phyloP scores from a whole-genome alignment of 1,140 invertebrate genomes.

The Ceratina australensis region DNA sequence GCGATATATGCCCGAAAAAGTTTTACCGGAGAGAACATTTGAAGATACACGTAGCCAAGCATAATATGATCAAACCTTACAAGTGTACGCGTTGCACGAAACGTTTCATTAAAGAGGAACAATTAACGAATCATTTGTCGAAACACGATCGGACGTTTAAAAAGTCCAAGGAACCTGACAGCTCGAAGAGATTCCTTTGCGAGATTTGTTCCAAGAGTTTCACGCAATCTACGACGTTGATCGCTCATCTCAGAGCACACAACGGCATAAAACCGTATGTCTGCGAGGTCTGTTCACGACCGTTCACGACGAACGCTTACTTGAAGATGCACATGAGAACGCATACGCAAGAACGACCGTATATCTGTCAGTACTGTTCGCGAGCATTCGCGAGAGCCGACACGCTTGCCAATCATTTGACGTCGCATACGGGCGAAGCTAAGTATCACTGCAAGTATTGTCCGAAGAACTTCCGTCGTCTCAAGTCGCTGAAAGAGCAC shows the following conservation, averaged over 20 bases:
- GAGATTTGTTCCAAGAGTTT: constrained; percentile 83
- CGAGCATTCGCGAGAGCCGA: constrained; percentile 78
- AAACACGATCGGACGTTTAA: constrained; percentile 83
- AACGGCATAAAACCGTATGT: constrained; percentile 84
- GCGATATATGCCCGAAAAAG: constrained; percentile 84
- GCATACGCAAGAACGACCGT: constrained; percentile 82
- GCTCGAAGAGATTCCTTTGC: constrained; percentile 85
- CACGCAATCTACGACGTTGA: constrained; percentile 79
- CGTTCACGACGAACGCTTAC: constrained; percentile 79
- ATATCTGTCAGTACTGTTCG: constrained; percentile 81
- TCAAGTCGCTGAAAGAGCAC: constrained; percentile 82
- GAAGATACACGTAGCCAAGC: constrained; percentile 78
- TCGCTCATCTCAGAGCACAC: constrained; percentile 81
- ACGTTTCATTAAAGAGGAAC: constrained; percentile 79
- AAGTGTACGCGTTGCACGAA: constrained; percentile 77
- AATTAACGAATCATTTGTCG: constrained; percentile 77
- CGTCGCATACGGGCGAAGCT: constrained; percentile 82
- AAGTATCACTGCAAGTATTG: constrained; percentile 84
- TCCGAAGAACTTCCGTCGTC: constrained; percentile 82
- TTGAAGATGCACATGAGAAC: constrained; percentile 80
- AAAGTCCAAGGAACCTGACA: constrained; percentile 81
- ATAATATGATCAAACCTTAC: constrained; percentile 79
- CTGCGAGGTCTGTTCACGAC: constrained; percentile 83
- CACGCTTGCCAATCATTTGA: constrained; percentile 78
- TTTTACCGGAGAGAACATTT: constrained; percentile 84